These are phyloP conservation scores for Hirtodrosophila cameraria DNA, from an alignment of 2,888 invertebrate species.

Conservation along the genomic window DNA sequence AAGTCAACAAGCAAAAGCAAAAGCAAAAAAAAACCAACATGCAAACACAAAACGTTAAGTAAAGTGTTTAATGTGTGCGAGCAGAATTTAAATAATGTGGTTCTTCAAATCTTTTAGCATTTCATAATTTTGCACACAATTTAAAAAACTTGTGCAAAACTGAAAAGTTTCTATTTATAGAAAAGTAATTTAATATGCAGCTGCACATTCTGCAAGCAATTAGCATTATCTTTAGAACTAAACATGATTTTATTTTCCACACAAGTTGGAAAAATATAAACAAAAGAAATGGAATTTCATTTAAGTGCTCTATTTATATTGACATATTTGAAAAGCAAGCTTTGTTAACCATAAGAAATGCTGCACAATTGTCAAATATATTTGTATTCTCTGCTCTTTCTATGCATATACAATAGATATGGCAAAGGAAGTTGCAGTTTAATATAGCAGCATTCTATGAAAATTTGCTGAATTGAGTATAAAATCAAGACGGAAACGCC, in stretches of 20 bases:
- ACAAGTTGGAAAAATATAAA: too few species aligned
- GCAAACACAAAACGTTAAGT: conserved; percentile 32
- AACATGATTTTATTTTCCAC: too few species aligned
- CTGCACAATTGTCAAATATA: too few species aligned
- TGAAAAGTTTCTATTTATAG: not conserved
- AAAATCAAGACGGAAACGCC: conserved; percentile 31
- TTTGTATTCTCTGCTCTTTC: too few species aligned
- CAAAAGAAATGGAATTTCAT: too few species aligned
- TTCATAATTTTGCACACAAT: not conserved
- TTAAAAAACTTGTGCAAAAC: not conserved
- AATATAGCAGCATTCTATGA: not conserved
- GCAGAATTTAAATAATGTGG: conserved; percentile 10
- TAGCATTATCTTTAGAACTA: too few species aligned
- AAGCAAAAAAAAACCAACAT: conserved; percentile 18
- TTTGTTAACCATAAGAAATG: too few species aligned
- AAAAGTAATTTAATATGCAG: too few species aligned
- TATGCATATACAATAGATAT: too few species aligned
- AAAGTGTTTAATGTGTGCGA: conserved; percentile 28
- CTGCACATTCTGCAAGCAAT: too few species aligned
- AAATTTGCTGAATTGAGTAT: conserved; percentile 30
- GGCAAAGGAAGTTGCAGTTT: not conserved
- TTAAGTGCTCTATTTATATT: too few species aligned
- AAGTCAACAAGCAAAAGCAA: conserved; percentile 53
- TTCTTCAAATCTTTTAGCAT: conserved; percentile 3
- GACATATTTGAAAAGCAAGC: too few species aligned